Base-by-base conservation (phyloP, 1,140 invertebrate species). In the Drosophila santomea region DNA sequence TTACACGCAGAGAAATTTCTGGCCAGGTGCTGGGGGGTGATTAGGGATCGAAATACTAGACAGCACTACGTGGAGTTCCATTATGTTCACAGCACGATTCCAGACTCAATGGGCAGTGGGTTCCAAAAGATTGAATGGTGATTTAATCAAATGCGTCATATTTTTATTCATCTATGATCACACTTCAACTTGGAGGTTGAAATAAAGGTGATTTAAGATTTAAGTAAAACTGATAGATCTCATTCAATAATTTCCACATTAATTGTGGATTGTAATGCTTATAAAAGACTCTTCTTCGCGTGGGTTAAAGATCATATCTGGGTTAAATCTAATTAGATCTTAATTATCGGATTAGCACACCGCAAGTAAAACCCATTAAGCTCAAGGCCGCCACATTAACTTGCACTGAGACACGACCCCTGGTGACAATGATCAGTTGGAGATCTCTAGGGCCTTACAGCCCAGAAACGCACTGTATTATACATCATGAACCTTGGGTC, bases 401-500 rank as follows among this genome's bases (percentile, higher is more conserved):
- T 14, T 50, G 8, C 10, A 15, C 14, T 11, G 48, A 50, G 25
- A 17, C 15, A n/a, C 28, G 28, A 32, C 25, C 25, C 48, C 28
- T 32, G 47, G 25, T 15, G 48, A 50, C 48, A 50, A 28, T 50
- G 6, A 28, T 61, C 25, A 32, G 54, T n/a, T 61, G 7, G 11
- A 41, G 35, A 61, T 61, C 23, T 14, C 20, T 48, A 4, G 10
- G 8, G 47, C 20, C 20, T 20, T 20, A 20, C 20, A 58, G 10
- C 23, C 52, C 10, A 36, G 36, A 62, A n/a, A 41, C 54, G 54
- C 59, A 41, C 54, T 43, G 15, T 32, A 62, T 32, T 23, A 32
- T 41, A 54, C 36, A 39, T 39, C n/a, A n/a, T 41, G 43, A 28
- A 77, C 79, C 79, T 81, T 81, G 79, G 71, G 47, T 58, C 60